phyloP scores from a whole-genome alignment of 2,797 vertebrate genomes.

The Melanotaenia parkinsoni region DNA sequence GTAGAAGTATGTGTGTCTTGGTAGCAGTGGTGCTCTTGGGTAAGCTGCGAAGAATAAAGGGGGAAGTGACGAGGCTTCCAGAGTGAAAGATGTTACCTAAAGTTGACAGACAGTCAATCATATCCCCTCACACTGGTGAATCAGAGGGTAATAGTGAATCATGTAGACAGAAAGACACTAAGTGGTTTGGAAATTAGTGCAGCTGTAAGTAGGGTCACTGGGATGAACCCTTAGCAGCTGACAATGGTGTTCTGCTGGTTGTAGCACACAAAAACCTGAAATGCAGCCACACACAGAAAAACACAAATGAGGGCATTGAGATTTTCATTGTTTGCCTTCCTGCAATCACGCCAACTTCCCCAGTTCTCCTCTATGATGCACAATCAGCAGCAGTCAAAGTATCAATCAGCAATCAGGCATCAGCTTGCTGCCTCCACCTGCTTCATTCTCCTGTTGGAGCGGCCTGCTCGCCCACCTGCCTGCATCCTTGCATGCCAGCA shows the following conservation, averaged over 20 bases:
- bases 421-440: constrained; percentile 29
- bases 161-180: not conserved
- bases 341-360: constrained; percentile 41
- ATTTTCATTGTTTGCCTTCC: constrained; percentile 47
- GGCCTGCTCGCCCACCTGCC: constrained; percentile 3
- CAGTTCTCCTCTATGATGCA: constrained; percentile 32
- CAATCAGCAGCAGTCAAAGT: constrained; percentile 63
- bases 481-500: constrained; percentile 37
- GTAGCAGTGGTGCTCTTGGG: not conserved
- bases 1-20: constrained; percentile 18
- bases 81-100: not conserved
- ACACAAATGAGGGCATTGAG: constrained; percentile 2
- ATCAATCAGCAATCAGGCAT: constrained; percentile 72
- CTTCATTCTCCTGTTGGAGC: constrained; percentile 17
- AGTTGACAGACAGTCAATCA: not conserved
- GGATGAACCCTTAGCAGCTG: constrained; percentile 43
- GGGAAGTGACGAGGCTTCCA: not conserved
- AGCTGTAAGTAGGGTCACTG: constrained; percentile 41
- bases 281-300: constrained; percentile 3
- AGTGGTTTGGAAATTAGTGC: constrained; percentile 24
- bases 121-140: constrained; percentile 14
- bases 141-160: not conserved
- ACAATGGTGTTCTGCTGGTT: constrained; percentile 20
- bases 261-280: constrained; percentile 8
- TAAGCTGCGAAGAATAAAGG: not conserved